A percentile compares a stretch with the other conserved stretches of the same genome.
Evolutionary conservation across 2,797 vertebrate species (phyloP).

Genomic region (Pseudotriccus pelzelni): DNA sequence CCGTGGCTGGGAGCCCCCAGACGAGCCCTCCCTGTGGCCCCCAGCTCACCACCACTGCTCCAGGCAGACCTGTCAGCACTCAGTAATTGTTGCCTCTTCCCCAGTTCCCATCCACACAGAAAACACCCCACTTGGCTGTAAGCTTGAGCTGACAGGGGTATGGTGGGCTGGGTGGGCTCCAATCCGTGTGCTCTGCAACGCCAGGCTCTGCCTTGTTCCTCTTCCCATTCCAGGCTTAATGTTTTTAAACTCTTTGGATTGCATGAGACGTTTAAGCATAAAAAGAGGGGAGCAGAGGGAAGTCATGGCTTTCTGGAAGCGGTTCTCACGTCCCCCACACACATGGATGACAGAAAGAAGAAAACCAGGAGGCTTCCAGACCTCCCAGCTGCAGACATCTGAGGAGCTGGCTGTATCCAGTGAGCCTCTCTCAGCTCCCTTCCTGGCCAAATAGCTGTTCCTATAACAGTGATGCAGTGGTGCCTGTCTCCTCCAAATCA

Average conservation of each 20-base stretch:
- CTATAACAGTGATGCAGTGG: fast-evolving
- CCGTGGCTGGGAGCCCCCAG: background rate
- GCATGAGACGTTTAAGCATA: background rate
- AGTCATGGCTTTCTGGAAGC: background rate
- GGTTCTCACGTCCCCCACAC: background rate
- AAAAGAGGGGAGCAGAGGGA: background rate
- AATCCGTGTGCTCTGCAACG: fast-evolving
- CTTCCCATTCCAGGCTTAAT: background rate
- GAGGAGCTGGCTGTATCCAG: fast-evolving
- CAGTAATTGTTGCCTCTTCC: background rate
- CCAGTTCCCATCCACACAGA: background rate
- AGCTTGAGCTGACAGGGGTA: fast-evolving
- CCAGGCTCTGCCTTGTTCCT: background rate
- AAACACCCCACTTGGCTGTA: background rate
- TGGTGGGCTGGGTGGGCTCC: background rate
- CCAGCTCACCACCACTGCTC: background rate
- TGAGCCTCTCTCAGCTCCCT: background rate
- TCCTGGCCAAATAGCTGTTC: background rate
- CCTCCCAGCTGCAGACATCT: background rate
- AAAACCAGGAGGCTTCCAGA: background rate
- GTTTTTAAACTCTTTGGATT: background rate
- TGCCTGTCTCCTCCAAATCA: background rate
- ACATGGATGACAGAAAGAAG: background rate
- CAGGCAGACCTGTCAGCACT: background rate
- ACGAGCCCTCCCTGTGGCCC: background rate